Evolutionary conservation across 2,797 vertebrate genomes (phyloP), one percentile per base, ranked within the genome.

Genomic region (Sandelia bainsii): DNA sequence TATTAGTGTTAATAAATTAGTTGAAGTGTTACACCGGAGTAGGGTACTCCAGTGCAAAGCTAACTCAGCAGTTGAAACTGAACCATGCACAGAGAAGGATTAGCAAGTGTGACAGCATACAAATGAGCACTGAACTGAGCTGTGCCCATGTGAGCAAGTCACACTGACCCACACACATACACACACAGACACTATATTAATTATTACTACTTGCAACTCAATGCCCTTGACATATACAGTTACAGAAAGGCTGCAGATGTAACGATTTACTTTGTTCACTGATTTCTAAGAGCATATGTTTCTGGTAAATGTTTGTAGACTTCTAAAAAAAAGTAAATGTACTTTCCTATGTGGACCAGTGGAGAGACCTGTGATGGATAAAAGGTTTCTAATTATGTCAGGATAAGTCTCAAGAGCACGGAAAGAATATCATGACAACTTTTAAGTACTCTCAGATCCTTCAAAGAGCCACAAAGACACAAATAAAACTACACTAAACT

Each of bases 61-160:
- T 82, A 87, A 85, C 84, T 87, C 86, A 91, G 89, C 89, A 90
- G 73, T 81, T 80, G 22, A 69, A 61, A 54, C 65, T 42, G 69
- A 75, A 75, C 53, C 1, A 60, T 79, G 89, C 86, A 83, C 82
- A 75, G 72, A 37, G 49, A 69, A 74, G 91, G 89, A 92, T 93
- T 93, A 93, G 49, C 84, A 52, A 42, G 85, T 80, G 62, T 79
- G 90, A 91, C 88, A 78, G 82, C 42, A 62, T 85, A 78, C 81
- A 89, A 92, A 89, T 85, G 90, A 93, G 87, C 83, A 82, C 42
- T 87, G 85, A 82, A 85, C 81, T 83, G 90, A 87, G 82, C 75
- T 40, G 66, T 59, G 61, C 67, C 82, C 79, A 84, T 69, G 78
- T 69, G 78, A 81, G 69, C 54, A 34, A 62, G 75, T 80, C 77